A percentile compares a stretch with the other conserved stretches of the same genome.
Evolutionary conservation across 2,113 vertebrate genomes (phyloP).

Genomic region (Cynocephalus volans): DNA sequence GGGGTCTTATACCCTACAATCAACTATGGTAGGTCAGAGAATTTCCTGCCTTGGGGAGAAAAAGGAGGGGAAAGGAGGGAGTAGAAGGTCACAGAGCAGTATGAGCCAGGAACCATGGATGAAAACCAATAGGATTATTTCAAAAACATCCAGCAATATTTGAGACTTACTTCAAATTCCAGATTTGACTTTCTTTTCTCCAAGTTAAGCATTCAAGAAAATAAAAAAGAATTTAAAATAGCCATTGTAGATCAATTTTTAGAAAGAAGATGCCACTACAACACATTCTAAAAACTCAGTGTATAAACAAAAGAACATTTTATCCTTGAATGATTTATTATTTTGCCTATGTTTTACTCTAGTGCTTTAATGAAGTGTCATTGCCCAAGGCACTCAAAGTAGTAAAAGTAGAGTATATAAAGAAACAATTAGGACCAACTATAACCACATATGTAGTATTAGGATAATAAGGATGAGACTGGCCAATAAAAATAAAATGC

Average conservation of each 20-base stretch:
- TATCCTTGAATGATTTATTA: not conserved
- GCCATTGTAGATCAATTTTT: not conserved
- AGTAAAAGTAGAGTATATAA: not conserved
- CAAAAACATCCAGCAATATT: constrained; percentile 24
- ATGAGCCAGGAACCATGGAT: too few species aligned
- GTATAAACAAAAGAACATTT: too few species aligned
- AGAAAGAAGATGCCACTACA: constrained; percentile 26
- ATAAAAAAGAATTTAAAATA: not conserved
- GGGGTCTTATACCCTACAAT: too few species aligned
- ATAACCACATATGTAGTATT: not conserved
- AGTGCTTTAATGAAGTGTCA: constrained; percentile 60
- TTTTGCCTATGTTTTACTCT: constrained; percentile 15
- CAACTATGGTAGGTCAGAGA: too few species aligned
- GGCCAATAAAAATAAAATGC: constrained; percentile 20
- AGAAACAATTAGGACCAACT: not conserved
- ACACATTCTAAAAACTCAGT: too few species aligned
- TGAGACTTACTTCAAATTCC: constrained; percentile 43
- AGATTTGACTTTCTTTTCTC: not conserved
- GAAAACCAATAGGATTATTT: too few species aligned
- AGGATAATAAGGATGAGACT: not conserved
- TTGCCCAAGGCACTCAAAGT: not conserved
- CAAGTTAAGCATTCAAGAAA: constrained; percentile 52
- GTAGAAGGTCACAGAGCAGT: too few species aligned
- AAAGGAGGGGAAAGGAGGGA: too few species aligned
- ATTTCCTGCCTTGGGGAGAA: too few species aligned